phyloP scores from a whole-genome alignment of 2,113 vertebrate genomes.

The Mormoops blainvillei region DNA sequence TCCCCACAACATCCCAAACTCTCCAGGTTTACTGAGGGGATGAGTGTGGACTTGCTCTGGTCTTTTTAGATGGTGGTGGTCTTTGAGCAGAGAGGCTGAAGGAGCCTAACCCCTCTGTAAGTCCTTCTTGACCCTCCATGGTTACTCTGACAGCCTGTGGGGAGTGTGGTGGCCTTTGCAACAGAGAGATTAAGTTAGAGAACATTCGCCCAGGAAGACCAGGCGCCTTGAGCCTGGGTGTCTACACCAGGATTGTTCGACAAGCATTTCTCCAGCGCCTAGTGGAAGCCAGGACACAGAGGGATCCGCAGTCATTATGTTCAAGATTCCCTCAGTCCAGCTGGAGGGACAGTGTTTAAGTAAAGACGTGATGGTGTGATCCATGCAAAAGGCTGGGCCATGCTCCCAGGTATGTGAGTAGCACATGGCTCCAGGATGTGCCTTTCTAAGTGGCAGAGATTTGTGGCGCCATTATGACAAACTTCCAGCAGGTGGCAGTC shows the following conservation, averaged over 20 bases:
- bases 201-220: neutral
- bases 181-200: neutral
- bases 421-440: accelerated
- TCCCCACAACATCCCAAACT: neutral
- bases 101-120: neutral
- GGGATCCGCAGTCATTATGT: neutral
- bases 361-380: neutral
- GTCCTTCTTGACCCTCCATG: neutral
- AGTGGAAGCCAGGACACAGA: neutral
- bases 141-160: neutral
- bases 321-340: neutral
- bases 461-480: neutral
- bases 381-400: neutral
- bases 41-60: neutral
- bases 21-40: neutral
- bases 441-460: neutral
- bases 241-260: neutral
- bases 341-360: neutral
- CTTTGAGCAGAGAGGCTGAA: neutral
- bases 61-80: neutral
- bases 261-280: neutral
- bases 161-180: neutral
- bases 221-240: neutral
- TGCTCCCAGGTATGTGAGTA: accelerated
- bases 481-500: constrained; percentile 65